phyloP scores from a whole-genome alignment of 2,797 vertebrate species.

The Sebastes nivosus region DNA sequence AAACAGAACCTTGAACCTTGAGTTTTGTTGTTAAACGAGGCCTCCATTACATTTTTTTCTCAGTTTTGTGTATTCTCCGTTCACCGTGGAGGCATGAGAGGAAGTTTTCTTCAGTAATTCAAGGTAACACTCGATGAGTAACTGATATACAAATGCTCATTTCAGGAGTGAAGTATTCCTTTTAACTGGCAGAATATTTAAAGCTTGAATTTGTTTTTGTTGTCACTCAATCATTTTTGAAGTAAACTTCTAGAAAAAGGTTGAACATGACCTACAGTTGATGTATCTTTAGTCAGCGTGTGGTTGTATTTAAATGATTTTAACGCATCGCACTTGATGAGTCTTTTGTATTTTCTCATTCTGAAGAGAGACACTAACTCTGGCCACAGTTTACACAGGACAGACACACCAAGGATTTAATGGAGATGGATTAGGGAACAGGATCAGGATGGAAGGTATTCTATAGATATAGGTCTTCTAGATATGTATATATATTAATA shows the following conservation, averaged over 20 bases:
- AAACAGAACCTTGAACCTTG: no score
- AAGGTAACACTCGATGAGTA: no score
- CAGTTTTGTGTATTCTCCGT: no score
- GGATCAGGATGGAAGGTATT: background rate
- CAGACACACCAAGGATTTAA: conserved; percentile 82
- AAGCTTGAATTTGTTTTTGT: background rate
- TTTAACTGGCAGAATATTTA: background rate
- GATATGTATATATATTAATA: background rate
- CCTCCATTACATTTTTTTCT: no score
- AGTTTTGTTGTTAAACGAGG: no score
- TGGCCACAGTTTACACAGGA: conserved; percentile 67
- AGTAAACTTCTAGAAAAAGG: background rate
- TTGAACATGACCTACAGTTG: background rate
- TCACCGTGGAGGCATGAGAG: no score
- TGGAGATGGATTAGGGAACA: conserved; percentile 31
- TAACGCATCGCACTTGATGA: background rate
- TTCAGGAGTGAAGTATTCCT: background rate
- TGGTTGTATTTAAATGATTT: background rate
- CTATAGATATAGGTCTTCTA: conserved; percentile 3
- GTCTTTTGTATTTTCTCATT: background rate
- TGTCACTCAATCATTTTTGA: background rate
- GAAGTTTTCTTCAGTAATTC: no score
- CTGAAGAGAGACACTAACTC: conserved; percentile 20
- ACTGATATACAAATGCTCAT: no score
- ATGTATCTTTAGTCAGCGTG: no score